A percentile compares a stretch with the other conserved stretches of the same genome.
phyloP scores from a whole-genome alignment of 1,140 invertebrate genomes.

The Drosophila gunungcola region DNA sequence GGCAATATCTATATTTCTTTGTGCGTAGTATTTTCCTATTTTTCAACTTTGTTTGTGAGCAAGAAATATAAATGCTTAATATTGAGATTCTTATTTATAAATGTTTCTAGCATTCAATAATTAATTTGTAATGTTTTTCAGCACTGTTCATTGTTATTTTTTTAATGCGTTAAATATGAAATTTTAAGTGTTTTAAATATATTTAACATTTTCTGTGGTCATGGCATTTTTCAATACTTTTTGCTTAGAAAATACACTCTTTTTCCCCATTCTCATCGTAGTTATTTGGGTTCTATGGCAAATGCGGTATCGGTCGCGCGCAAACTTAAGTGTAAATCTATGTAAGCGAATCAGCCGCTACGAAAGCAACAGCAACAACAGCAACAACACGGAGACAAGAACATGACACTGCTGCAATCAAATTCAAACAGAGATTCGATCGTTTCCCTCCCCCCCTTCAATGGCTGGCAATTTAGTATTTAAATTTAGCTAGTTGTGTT shows the following conservation, averaged over 20 bases:
- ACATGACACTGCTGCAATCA: conserved; percentile 52
- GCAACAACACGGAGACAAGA: conserved; percentile 10
- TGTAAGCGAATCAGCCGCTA: conserved; percentile 46
- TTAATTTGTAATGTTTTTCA: too few relatives aligned
- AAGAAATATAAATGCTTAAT: too few relatives aligned
- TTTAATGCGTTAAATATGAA: too few relatives aligned
- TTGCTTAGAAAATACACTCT: background rate
- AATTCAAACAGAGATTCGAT: conserved; percentile 33
- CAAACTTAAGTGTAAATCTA: conserved; percentile 64
- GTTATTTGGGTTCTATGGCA: background rate
- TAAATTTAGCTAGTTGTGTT: conserved; percentile 40
- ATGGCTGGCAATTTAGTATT: conserved; percentile 44
- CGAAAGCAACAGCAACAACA: conserved; percentile 15
- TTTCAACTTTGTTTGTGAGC: too few relatives aligned
- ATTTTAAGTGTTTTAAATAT: too few relatives aligned
- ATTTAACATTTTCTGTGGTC: too few relatives aligned
- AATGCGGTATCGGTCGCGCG: conserved; percentile 11
- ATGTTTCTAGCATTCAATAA: too few relatives aligned
- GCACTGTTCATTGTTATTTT: too few relatives aligned
- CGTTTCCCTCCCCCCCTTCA: background rate
- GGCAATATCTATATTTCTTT: too few relatives aligned
- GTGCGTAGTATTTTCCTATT: too few relatives aligned
- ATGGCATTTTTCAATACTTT: background rate
- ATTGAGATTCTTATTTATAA: too few relatives aligned
- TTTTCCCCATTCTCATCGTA: background rate